A percentile compares a stretch with the other conserved stretches of the same genome.
phyloP scores from a whole-genome alignment of 2,113 vertebrate species.

The Megatriorchis doriae region DNA sequence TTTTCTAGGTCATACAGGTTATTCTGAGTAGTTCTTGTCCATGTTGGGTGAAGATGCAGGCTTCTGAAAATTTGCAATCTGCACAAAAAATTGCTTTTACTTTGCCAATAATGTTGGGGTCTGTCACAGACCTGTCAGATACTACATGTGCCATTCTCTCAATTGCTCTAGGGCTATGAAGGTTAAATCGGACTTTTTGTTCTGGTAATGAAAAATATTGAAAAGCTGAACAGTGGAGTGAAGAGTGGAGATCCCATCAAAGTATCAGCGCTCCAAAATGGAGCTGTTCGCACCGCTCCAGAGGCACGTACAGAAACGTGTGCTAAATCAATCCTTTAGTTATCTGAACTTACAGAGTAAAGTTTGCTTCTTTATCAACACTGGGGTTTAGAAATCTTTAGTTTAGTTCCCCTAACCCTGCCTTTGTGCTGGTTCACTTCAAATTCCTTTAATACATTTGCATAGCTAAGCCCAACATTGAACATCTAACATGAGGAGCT shows the following conservation, averaged over 20 bases:
- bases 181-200: background rate
- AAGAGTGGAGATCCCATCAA: background rate
- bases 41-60: accelerated
- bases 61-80: background rate
- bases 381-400: background rate
- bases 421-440: background rate
- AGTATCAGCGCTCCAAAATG: accelerated
- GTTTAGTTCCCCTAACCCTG: background rate
- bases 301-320: accelerated
- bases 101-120: accelerated
- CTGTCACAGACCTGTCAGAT: background rate
- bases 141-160: accelerated
- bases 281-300: background rate
- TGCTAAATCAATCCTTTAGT: accelerated
- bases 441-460: no score
- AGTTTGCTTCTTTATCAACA: background rate
- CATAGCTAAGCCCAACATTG: accelerated
- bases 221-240: no score
- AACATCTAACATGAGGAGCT: accelerated
- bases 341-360: background rate
- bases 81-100: accelerated
- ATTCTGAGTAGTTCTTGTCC: background rate
- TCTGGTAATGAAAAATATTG: background rate
- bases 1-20: background rate
- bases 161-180: background rate